Evolutionary conservation across 2,797 vertebrate species (phyloP).

Genomic region (Yasuhikotakia modesta): DNA sequence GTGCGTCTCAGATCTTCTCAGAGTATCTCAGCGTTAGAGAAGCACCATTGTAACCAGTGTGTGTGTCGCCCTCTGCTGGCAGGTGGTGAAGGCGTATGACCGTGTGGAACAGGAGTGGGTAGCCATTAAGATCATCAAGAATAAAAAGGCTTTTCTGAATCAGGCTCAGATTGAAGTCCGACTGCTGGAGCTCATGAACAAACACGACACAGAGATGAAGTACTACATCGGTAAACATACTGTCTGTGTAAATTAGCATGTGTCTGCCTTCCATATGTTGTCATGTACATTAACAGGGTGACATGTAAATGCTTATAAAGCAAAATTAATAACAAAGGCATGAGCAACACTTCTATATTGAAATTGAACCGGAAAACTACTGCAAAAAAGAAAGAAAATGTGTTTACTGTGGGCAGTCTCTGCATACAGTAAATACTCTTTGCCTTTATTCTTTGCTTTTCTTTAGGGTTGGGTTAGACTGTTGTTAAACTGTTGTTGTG

Average conservation of each 20-base stretch:
- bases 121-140: slow-evolving; percentile 99
- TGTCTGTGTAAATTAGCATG: too few relatives aligned
- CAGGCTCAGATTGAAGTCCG: slow-evolving; percentile 99
- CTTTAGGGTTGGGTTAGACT: too few relatives aligned
- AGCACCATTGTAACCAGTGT: neutral
- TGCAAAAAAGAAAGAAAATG: too few relatives aligned
- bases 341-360: too few relatives aligned
- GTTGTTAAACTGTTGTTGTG: slow-evolving; percentile 44
- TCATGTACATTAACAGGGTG: too few relatives aligned
- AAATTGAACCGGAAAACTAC: too few relatives aligned
- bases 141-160: slow-evolving; percentile 99
- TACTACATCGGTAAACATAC: slow-evolving; percentile 93
- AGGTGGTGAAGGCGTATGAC: slow-evolving; percentile 99
- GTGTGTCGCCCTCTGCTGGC: slow-evolving; percentile 50
- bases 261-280: too few relatives aligned
- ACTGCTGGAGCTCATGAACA: slow-evolving; percentile 99
- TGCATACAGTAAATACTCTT: too few relatives aligned
- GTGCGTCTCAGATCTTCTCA: slow-evolving; percentile 65
- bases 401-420: too few relatives aligned
- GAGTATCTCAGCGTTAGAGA: neutral
- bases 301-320: too few relatives aligned
- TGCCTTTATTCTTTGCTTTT: too few relatives aligned
- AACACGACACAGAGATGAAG: slow-evolving; percentile 99
- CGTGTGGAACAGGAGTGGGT: slow-evolving; percentile 99
- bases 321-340: too few relatives aligned